Evolutionary conservation across 1,140 invertebrate genomes (phyloP), one percentile per base, ranked within the genome.

Genomic region (Drosophila yakuba): DNA sequence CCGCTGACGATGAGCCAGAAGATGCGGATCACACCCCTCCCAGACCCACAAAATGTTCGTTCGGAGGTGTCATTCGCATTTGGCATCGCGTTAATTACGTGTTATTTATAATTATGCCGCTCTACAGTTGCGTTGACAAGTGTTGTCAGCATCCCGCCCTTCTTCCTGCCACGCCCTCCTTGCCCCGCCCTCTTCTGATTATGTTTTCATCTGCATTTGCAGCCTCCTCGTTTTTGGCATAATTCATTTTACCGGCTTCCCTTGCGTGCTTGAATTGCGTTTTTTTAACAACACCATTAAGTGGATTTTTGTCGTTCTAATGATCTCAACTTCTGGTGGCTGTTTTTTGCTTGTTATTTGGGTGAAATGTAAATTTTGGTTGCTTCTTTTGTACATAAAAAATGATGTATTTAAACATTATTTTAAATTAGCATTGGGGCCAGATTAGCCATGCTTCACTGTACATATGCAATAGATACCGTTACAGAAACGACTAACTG

Each of bases 91-190:
- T 88, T 88, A 88, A 88, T 88, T 88, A 89, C 77, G 80, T 88
- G 80, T 88, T 88, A 88, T 88, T 88, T 88, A 88, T 88, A 88
- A 88, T 88, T 89, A 89, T 88, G 85, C 80, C 61, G 72, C 84
- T 73, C 72, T 74, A 88, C 84, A 89, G 58, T 72, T 74, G 84
- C 84, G 84, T 80, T 88, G 84, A 88, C 84, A 89, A 90, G 77
- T 71, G 52, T 78, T 89, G 84, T 88, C 84, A 88, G 74, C 84
- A 80, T 56, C 45, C 67, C 59, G 35, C n/a, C 35, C n/a, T 10
- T 11, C 39, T 14, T 0, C 17, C 32, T 39, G 0, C 17, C 36
- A 15, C 41, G 2, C 38, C 32, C 8, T 17, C 32, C 20, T 20
- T 36, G 48, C 51, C 20, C 3, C 25, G 28, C 28, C 52, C 17